phyloP scores from a whole-genome alignment of 1,140 invertebrate genomes.

The Drosophila willistoni region DNA sequence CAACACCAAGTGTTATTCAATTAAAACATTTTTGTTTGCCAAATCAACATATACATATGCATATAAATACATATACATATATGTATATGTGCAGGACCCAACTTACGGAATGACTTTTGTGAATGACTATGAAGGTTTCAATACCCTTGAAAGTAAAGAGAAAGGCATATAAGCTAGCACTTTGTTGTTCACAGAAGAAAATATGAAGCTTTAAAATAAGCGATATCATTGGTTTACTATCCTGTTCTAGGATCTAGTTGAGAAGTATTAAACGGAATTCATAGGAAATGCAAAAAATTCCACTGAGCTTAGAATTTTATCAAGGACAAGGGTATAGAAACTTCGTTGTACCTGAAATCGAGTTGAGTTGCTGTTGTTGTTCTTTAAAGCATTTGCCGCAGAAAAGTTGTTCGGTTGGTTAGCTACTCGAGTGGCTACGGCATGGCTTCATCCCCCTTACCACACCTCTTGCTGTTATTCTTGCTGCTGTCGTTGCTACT shows the following conservation, averaged over 20 bases:
- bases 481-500: conserved; percentile 6
- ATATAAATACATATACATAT: conserved; percentile 7
- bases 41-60: conserved; percentile 68
- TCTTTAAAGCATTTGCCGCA: conserved; percentile 65
- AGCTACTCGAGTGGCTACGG: conserved; percentile 54
- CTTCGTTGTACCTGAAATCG: not conserved
- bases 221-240: too few relatives aligned
- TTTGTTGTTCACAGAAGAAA: too few relatives aligned
- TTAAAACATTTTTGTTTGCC: conserved; percentile 76
- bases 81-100: conserved; percentile 31
- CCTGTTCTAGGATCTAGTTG: too few relatives aligned
- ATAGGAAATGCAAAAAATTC: too few relatives aligned
- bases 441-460: conserved; percentile 3
- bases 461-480: not conserved
- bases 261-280: too few relatives aligned
- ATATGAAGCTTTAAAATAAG: too few relatives aligned
- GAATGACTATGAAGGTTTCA: conserved; percentile 32
- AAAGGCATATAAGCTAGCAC: too few relatives aligned
- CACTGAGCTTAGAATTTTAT: not conserved
- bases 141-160: not conserved
- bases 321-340: not conserved
- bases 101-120: conserved; percentile 68
- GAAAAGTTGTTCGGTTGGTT: conserved; percentile 68
- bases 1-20: conserved; percentile 61
- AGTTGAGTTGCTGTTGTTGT: not conserved